Evolutionary conservation across 1,140 invertebrate genomes (phyloP), one percentile per base, ranked within the genome.

Genomic region (Ceratina calcarata): DNA sequence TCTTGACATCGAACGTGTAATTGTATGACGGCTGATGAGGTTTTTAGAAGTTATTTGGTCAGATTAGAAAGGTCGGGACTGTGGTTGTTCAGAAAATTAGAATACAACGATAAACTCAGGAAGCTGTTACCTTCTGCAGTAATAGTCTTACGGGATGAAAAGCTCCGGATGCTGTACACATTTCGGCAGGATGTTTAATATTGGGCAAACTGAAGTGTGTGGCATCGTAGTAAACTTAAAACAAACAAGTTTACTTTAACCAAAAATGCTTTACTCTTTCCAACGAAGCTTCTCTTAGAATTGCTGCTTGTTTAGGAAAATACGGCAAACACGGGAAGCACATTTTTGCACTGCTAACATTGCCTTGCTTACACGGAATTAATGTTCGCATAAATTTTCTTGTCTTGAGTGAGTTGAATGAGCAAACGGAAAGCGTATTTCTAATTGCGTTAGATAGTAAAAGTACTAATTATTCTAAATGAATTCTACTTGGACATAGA

Each of bases 311-410:
- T 58, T 72, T 49, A 20, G 80, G 81, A 80, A 81, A 80, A 87
- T 45, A 77, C 32, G 73, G 77, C 79, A 80, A 83, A 85, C 82
- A 84, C 51, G 27, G 16, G 71, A 66, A 70, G 32, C 78, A 82
- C 61, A 82, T 82, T 81, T 84, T 85, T 85, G 60, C 68, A 0
- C 18, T 10, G 13, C 20, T 15, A 58, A 61, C 37, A n/a, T 51
- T 27, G 4, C 67, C 12, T 13, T 10, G 74, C 22, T 51, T 70
- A 13, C 20, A 32, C 67, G 3, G 37, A 51, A 37, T 20, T 78
- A 62, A 71, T 37, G 37, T 70, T 1, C 15, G 20, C 57, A 24
- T 78, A 78, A 78, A 78, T 78, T 70, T 1, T 18, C 37, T 62
- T 51, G 15, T 27, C 24, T 20, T 62, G 13, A 62, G 51, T 51